Conservation (phyloP, 1,140 invertebrate species). For the Orius insidiosus region DNA sequence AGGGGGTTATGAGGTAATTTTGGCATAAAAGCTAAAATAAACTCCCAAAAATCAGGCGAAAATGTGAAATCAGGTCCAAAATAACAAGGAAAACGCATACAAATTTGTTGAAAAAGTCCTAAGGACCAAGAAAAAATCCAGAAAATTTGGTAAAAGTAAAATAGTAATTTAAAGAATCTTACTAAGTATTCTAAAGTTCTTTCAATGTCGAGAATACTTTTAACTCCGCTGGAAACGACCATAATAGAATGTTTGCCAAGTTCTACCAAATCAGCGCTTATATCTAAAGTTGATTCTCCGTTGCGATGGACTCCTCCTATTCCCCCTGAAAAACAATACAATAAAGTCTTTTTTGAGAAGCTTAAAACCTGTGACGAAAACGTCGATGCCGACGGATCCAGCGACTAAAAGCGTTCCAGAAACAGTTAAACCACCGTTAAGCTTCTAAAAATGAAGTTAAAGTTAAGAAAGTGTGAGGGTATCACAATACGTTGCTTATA, state of each 20-base stretch:
- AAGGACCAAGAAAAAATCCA: too few species aligned
- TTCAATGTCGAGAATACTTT: constrained; percentile 91
- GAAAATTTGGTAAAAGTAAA: too few species aligned
- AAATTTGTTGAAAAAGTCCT: too few species aligned
- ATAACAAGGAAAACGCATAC: too few species aligned
- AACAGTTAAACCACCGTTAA: constrained; percentile 89
- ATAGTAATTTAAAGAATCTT: constrained; percentile 22
- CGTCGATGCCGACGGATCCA: constrained; percentile 57
- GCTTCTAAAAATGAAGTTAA: constrained; percentile 25
- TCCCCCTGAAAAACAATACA: constrained; percentile 32
- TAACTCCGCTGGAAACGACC: constrained; percentile 89
- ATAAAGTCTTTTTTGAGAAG: background rate
- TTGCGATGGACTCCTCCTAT: constrained; percentile 88
- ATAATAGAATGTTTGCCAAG: constrained; percentile 69
- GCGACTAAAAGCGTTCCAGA: constrained; percentile 82
- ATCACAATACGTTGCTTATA: constrained; percentile 35
- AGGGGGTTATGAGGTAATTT: too few species aligned
- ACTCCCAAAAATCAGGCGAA: too few species aligned
- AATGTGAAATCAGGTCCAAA: too few species aligned
- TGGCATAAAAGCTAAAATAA: too few species aligned
- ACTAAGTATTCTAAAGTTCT: constrained; percentile 88
- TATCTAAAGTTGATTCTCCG: constrained; percentile 67
- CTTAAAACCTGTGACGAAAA: constrained; percentile 83
- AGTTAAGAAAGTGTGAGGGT: background rate
- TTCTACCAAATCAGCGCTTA: constrained; percentile 89